Base-by-base conservation (phyloP, 2,888 invertebrate genomes). In the Euzetes globulus region DNA sequence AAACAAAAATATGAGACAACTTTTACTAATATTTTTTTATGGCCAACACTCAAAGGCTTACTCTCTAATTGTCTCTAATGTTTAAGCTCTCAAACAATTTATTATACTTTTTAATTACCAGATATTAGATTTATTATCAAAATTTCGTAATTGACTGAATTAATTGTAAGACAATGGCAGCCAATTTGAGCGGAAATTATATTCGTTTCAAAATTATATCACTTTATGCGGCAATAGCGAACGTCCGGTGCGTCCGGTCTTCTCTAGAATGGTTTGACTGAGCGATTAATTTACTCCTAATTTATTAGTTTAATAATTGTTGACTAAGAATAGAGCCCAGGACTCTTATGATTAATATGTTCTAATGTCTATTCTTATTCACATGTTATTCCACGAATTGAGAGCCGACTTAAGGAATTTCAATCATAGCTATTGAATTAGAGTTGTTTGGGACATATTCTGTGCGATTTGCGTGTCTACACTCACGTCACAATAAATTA, bases 281-380 rank as follows among this genome's bases (percentile, higher is more conserved):
- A 55, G 55, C 9, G 55, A 33, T 7, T 17, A n/a, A 68, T 37
- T 25, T 45, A 68, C 9, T 6, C 9, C 25, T 68, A 68, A 41
- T 68, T 68, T 68, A 63, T 63, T 63, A 63, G 63, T 63, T 55
- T 63, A 63, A 63, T 63, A 63, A 63, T 63, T 63, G 37, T 33
- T 63, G 37, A 63, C 63, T 19, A 60, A 27, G 29, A 29, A 11
- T 4, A 22, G 55, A 55, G 25, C 25, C 17, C n/a, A 37, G 33
- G 63, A 63, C 33, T 25, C 9, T 13, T 55, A 17, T 22, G 15
- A 55, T 55, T 5, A 25, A 25, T 52, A n/a, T 55, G 19, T 11
- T 55, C 25, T 17, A 17, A 22, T 55, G 13, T 1, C 2, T 55
- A 9, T 25, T 25, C 55, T 55, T 52, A 52, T 52, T 52, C 52